Evolutionary conservation across 1,140 invertebrate species (phyloP), one percentile per base, ranked within the genome.

Genomic region (Acromyrmex echinatior): DNA sequence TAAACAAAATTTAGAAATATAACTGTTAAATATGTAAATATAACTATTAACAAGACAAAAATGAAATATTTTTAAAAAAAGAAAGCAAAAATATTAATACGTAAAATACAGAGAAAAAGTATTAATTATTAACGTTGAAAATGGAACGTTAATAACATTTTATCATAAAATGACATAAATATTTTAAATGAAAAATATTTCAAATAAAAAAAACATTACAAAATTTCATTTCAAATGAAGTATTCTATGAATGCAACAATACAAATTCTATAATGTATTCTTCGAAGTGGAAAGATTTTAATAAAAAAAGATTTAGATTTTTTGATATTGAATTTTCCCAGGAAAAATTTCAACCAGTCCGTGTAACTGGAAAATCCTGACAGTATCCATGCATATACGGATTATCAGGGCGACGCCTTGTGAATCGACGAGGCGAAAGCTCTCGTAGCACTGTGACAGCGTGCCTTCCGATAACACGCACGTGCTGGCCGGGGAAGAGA

Each of bases 401-500:
- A 68, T 81, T 70, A 81, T 81, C 78, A 70, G 63, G 4, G 49
- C 25, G 25, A 21, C 5, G 31, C 49, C 78, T 70, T 39, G 49
- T 10, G 63, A 70, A 81, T 81, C 49, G 63, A 56, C 63, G 66
- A 66, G 51, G 65, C 9, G 49, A 70, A 45, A 71, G 9, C 35
- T 71, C 66, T 70, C 60, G 31, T 68, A 80, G 28, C 28, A 53
- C 3, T 68, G n/a, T 45, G 78, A 39, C 63, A 53, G 63, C n/a
- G 14, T 56, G 65, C n/a, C 49, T 56, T 81, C 49, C 28, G 79
- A 81, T 81, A 71, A 71, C 79, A 71, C 65, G 79, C 79, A 71
- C 79, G 14, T 81, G 79, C 35, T 60, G 35, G 53, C 35, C 21
- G 53, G 51, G 16, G 25, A 71, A 71, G 66, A 81, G 80, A 76